Evolutionary conservation across 2,888 invertebrate genomes (phyloP), one percentile per base, ranked within the genome.

Genomic region (Xanthia icteritia): DNA sequence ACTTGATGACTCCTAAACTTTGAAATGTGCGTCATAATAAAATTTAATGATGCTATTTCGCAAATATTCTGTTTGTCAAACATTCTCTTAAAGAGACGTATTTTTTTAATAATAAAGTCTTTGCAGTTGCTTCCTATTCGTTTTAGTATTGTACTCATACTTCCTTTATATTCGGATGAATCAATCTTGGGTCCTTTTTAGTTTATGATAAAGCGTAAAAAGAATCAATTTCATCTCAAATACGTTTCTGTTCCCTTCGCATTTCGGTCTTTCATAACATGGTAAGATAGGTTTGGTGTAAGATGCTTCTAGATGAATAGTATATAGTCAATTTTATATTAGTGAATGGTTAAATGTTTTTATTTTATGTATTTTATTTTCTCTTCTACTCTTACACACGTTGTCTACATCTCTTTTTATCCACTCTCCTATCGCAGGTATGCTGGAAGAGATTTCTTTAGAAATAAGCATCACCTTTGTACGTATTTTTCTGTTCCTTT

Each of bases 1-100:
- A 77, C 77, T 83, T 85, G 74, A 89, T 88, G 88, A 80, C 85
- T 82, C 81, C 82, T 86, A 56, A 88, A 84, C 69, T 86, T 82
- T 84, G 88, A 82, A 88, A 85, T 79, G 84, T 78, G 67, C 82
- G 82, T 83, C 76, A 89, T 89, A 86, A 89, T 85, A 89, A 69
- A 83, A 82, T 83, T 83, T 86, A 82, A 88, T 83, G 89, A 82
- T 42, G 82, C 82, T 36, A 79, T 87, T 87, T 76, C 65, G 75
- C 65, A 89, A 87, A 83, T 85, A 84, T 81, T 73, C 73, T 81
- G 75, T 87, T 85, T 85, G 85, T 83, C 83, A 85, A 78, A 85
- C 86, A 82, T 81, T 84, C 66, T 77, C 75, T 68, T 87, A 81
- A 81, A 86, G 77, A 81, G 36, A 39, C 56, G 66, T 79, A 73